phyloP scores from a whole-genome alignment of 2,113 vertebrate species.

The Oenanthe melanoleuca region DNA sequence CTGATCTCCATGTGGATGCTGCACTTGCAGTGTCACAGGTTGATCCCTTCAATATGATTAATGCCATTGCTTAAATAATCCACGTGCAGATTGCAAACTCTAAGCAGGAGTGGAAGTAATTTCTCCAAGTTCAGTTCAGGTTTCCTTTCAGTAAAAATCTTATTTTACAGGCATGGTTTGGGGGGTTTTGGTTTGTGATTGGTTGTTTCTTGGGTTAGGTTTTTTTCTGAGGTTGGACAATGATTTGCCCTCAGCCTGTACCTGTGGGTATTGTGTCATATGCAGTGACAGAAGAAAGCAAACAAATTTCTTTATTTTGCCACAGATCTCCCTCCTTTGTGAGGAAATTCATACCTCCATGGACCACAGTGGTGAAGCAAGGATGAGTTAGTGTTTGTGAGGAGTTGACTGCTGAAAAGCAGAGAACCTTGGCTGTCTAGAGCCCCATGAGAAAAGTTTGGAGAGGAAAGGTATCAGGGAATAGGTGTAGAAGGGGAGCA shows the following conservation, averaged over 20 bases:
- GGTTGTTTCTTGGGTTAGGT: not conserved
- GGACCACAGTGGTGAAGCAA: not conserved
- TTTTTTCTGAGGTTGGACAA: not conserved
- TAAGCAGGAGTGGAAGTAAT: not conserved
- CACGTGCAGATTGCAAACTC: not conserved
- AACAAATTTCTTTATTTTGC: not conserved
- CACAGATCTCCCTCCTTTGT: not conserved
- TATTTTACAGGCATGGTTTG: not conserved
- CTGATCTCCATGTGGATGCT: not conserved
- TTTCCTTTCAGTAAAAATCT: not conserved
- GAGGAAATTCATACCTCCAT: not conserved
- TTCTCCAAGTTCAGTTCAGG: not conserved
- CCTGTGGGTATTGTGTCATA: not conserved
- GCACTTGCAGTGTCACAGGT: fast-evolving
- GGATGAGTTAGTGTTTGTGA: not conserved
- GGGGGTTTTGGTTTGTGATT: not conserved
- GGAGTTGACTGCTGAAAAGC: not conserved
- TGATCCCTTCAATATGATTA: not conserved
- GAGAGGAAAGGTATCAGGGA: not conserved
- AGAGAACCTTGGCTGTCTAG: not conserved
- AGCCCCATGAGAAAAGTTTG: not conserved
- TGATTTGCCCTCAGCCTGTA: not conserved
- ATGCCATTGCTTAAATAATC: not conserved
- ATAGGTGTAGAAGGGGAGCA: fast-evolving
- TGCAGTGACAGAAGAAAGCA: not conserved